These are phyloP conservation scores for Sarotherodon lohbergeri DNA, from an alignment of 2,113 vertebrate genomes.

Conservation along the genomic window DNA sequence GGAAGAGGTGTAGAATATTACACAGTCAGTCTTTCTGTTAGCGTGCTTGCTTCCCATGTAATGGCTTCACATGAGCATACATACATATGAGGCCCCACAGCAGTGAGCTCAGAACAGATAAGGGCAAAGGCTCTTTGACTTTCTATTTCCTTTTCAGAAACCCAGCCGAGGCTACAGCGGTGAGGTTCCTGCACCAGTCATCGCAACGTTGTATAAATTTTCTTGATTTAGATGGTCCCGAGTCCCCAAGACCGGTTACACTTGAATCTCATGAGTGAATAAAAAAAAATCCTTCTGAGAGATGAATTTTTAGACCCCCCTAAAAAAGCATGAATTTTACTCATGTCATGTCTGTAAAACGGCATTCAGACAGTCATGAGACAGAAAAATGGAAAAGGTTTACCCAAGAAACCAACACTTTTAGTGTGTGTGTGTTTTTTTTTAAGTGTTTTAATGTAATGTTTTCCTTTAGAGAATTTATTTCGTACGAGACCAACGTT, in stretches of 20 bases:
- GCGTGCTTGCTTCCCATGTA: conserved; percentile 31
- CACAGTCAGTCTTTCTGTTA: not conserved
- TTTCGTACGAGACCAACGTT: not conserved
- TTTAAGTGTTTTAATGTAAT: not conserved
- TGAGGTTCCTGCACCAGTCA: not conserved
- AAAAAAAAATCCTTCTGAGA: not conserved
- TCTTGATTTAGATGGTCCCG: not conserved
- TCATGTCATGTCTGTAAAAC: not conserved
- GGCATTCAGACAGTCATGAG: not conserved
- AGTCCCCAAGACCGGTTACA: not conserved
- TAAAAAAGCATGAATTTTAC: not conserved
- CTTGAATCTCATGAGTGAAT: not conserved
- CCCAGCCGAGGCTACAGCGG: not conserved
- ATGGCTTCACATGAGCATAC: conserved; percentile 41
- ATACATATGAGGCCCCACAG: conserved; percentile 3
- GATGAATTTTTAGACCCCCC: not conserved
- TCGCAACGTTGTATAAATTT: not conserved
- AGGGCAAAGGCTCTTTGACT: conserved; percentile 20
- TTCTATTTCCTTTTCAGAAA: conserved; percentile 8
- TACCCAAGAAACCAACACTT: not conserved
- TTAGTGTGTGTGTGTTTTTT: not conserved
- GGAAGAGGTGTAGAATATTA: conserved; percentile 30
- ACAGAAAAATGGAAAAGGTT: not conserved
- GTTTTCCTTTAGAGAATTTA: not conserved
- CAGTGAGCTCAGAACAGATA: conserved; percentile 13